Percentiles rank a stretch among this genome's conserved stretches.
These are phyloP conservation scores for Lochmaea capreae DNA, from an alignment of 2,888 invertebrate genomes.

Conservation along the genomic window DNA sequence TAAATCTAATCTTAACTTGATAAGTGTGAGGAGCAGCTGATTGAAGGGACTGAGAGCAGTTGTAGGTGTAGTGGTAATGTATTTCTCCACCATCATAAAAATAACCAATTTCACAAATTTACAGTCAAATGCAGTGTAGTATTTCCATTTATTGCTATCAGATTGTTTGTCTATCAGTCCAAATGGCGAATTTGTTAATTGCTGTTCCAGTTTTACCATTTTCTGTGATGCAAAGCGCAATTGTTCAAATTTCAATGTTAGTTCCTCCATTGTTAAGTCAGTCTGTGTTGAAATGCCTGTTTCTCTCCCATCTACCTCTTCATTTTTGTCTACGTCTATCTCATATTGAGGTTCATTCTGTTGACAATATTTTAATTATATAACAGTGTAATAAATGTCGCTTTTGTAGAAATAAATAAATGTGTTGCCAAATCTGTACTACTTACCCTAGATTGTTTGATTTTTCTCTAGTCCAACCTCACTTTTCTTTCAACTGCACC, in stretches of 20 bases:
- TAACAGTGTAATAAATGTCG: neutral
- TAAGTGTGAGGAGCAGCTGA: constrained; percentile 34
- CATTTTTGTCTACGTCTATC: constrained; percentile 7
- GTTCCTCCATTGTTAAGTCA: too few relatives aligned
- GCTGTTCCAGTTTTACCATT: too few relatives aligned
- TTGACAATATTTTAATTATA: constrained; percentile 10
- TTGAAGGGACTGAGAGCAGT: constrained; percentile 26
- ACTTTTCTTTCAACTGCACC: constrained; percentile 20
- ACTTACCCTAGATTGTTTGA: constrained; percentile 16
- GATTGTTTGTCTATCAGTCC: constrained; percentile 10
- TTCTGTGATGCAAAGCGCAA: too few relatives aligned
- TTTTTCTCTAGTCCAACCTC: constrained; percentile 22
- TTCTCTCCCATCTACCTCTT: constrained; percentile 4
- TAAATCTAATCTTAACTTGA: constrained; percentile 34
- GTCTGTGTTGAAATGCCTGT: constrained; percentile 1
- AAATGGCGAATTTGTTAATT: neutral
- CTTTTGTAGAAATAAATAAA: neutral
- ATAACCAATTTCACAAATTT: constrained; percentile 24
- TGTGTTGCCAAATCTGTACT: constrained; percentile 9
- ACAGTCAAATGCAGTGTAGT: constrained; percentile 27
- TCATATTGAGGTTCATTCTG: constrained; percentile 16
- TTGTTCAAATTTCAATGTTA: too few relatives aligned
- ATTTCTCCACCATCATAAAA: constrained; percentile 21
- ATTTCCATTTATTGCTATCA: constrained; percentile 9
- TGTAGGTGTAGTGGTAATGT: neutral